Base-by-base conservation (phyloP, 2,888 invertebrate species). In the Dromius quadrimaculatus region DNA sequence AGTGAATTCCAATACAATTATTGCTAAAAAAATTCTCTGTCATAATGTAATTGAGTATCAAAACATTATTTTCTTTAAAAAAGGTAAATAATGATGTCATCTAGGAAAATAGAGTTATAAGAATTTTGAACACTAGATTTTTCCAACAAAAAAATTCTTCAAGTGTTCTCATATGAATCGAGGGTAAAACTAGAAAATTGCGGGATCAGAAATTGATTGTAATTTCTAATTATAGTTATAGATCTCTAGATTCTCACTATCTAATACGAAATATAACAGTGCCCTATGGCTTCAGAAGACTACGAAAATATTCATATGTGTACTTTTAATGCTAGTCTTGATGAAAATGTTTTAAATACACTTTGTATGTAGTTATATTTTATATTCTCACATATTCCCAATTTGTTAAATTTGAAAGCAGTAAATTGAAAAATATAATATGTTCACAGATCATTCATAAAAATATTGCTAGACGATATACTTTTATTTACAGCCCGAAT, bases 401-500 rank as follows among this genome's bases (percentile, higher is more conserved):
- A 54, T 54, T 54, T 54, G 17, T 54, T 28, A 23, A 54, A 15
- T 54, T 28, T 23, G 15, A 54, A 54, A 11, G 28, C 13, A 23
- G 11, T n/a, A 47, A 47, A 23, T 28, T 54, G 28, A 8, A 17
- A 54, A 28, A 23, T 54, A 8, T 54, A 54, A 54, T 47, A n/a
- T n/a, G 15, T 54, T 28, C 11, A 2, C 5, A 54, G 50, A 28
- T 54, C 32, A 13, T 20, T n/a, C 11, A 19, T 47, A 54, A 23
- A 54, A 28, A 34, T 59, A 36, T 59, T 36, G 34, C 36, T 59
- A 59, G 22, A 59, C 50, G 15, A 54, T 54, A 54, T 54, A 28
- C 4, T 38, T 38, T 38, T 59, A 63, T 63, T 45, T 45, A 63
- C 63, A 63, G 63, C 63, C 63, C 43, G 23, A 41, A 41, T 38